These are phyloP conservation scores for Acromyrmex echinatior DNA, from an alignment of 1,140 invertebrate species.

Conservation along the genomic window DNA sequence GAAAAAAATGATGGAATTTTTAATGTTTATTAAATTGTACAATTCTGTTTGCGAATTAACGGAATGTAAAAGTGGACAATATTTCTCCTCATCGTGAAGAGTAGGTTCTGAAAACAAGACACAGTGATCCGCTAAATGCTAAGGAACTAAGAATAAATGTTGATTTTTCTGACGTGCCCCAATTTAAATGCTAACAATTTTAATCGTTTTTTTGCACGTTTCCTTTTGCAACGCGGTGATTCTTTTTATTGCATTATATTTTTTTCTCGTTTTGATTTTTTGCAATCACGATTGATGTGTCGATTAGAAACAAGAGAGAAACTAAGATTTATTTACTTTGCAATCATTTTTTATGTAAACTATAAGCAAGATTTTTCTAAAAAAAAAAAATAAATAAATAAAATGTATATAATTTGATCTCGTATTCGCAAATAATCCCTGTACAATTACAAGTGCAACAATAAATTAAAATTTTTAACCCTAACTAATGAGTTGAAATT, in stretches of 20 bases:
- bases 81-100: background rate
- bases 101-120: background rate
- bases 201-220: background rate
- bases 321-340: background rate
- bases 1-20: constrained; percentile 9
- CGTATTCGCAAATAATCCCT: background rate
- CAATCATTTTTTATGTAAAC: background rate
- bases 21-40: background rate
- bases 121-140: constrained; percentile 25
- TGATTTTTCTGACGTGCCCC: background rate
- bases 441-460: background rate
- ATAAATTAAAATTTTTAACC: background rate
- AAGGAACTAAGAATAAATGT: constrained; percentile 26
- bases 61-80: background rate
- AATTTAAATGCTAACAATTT: constrained; percentile 36
- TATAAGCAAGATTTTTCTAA: background rate
- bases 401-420: background rate
- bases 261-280: background rate
- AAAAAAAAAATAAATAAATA: constrained; percentile 2
- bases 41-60: background rate
- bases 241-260: background rate
- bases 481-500: no score
- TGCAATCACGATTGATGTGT: background rate
- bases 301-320: no score
- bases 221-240: background rate